Evolutionary conservation across 2,797 vertebrate genomes (phyloP), one percentile per base, ranked within the genome.

Genomic region (Philypnodon macrostomus): DNA sequence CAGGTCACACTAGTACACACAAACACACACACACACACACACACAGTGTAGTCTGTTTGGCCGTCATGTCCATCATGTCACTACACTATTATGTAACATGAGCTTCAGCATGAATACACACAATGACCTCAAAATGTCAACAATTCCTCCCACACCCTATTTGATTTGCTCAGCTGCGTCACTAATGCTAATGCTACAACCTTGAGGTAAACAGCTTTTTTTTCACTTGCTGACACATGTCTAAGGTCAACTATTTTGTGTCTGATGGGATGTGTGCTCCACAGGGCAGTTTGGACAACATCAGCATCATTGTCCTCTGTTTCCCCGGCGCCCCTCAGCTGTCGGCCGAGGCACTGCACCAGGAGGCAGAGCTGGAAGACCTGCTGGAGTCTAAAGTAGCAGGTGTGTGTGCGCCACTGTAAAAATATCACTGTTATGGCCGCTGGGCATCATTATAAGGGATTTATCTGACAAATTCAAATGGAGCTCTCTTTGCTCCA

Each of bases 231-330:
- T n/a, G n/a, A n/a, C n/a, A 58, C 50, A 33, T 66, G 63, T 58
- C 33, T 70, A 14, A 61, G 47, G 59, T 67, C 65, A 32, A 37
- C 21, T 47, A 7, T 21, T 78, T 57, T 58, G 48, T 34, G 29
- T 35, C 13, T 66, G 31, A 67, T 1, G 12, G 15, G 2, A 17
- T 57, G 63, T 49, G 63, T 13, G 3, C 36, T 68, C 53, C 56
- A 47, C 83, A 94, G 92, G 92, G 91, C 52, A 93, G 92, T 65
- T 73, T 91, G 57, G 92, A 93, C 79, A 93, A 93, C 81, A 92
- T 92, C 88, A 93, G 91, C 64, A 89, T 92, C 81, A 84, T 92
- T 47, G 37, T 93, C 51, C 74, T 94, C 37, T 92, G 92, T 66
- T 93, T 94, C 67, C 88, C 89, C 4, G 89, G 87, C 16, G 90